These are phyloP conservation scores for Microplitis demolitor DNA, from an alignment of 1,140 invertebrate species.

Conservation along the genomic window DNA sequence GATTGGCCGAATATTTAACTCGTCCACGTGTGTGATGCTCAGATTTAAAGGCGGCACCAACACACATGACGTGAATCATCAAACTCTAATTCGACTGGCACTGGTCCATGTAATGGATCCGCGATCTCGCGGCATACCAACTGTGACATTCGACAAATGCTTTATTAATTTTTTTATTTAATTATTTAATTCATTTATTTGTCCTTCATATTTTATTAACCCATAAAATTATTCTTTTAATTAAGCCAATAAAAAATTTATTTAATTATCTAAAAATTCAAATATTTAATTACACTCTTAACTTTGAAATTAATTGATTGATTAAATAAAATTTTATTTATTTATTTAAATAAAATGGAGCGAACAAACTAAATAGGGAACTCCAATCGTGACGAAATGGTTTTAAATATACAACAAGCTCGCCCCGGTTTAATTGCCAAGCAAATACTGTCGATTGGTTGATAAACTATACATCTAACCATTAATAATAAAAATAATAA, in stretches of 20 bases:
- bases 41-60: background rate
- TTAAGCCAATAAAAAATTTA: too few species aligned
- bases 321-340: too few species aligned
- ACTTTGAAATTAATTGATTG: too few species aligned
- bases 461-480: background rate
- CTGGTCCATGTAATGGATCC: background rate
- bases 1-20: background rate
- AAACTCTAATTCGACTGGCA: background rate
- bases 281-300: too few species aligned
- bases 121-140: background rate
- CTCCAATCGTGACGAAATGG: conserved; percentile 37
- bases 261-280: too few species aligned
- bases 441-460: conserved; percentile 25
- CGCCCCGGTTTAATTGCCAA: background rate
- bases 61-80: too few species aligned
- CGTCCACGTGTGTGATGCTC: background rate
- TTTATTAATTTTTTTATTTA: background rate
- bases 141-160: too few species aligned
- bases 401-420: conserved; percentile 35
- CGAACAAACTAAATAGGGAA: conserved; percentile 23
- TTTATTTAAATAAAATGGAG: conserved; percentile 15
- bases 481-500: too few species aligned
- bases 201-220: too few species aligned
- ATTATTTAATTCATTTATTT: too few species aligned
- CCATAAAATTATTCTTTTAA: too few species aligned